These are phyloP conservation scores for Willowsia nigromaculata DNA, from an alignment of 2,888 invertebrate genomes.

Conservation along the genomic window DNA sequence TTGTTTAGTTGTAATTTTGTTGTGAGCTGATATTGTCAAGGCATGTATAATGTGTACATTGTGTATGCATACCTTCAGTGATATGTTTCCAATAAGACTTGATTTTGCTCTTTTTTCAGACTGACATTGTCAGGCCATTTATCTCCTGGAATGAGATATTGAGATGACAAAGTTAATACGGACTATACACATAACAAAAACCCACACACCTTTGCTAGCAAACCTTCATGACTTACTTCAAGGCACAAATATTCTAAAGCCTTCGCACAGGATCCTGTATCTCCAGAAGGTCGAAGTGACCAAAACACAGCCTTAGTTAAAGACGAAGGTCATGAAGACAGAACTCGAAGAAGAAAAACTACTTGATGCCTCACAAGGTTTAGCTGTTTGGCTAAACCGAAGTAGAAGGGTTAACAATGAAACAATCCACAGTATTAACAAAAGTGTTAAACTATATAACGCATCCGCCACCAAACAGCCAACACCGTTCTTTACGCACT, in stretches of 20 bases:
- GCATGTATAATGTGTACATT: too few relatives aligned
- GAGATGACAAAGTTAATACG: too few relatives aligned
- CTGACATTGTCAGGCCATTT: neutral
- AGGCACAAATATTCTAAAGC: slow-evolving; percentile 16
- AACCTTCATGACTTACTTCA: neutral
- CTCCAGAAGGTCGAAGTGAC: slow-evolving; percentile 37
- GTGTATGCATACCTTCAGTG: too few relatives aligned
- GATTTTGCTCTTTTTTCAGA: too few relatives aligned
- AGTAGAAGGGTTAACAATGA: slow-evolving; percentile 17
- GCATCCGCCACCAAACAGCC: neutral
- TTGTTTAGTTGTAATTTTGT: neutral
- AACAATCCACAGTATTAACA: neutral
- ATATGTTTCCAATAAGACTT: too few relatives aligned
- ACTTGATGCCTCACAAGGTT: neutral
- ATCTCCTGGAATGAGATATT: neutral
- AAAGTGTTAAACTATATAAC: neutral
- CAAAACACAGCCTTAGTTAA: slow-evolving; percentile 21
- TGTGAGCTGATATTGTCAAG: neutral
- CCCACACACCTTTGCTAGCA: neutral
- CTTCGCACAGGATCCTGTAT: neutral
- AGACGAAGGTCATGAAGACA: neutral
- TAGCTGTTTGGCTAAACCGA: neutral
- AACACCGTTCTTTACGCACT: slow-evolving; percentile 56
- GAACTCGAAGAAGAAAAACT: neutral
- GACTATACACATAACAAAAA: neutral